phyloP scores from a whole-genome alignment of 2,797 vertebrate species.

The Arctocebus calabarensis region DNA sequence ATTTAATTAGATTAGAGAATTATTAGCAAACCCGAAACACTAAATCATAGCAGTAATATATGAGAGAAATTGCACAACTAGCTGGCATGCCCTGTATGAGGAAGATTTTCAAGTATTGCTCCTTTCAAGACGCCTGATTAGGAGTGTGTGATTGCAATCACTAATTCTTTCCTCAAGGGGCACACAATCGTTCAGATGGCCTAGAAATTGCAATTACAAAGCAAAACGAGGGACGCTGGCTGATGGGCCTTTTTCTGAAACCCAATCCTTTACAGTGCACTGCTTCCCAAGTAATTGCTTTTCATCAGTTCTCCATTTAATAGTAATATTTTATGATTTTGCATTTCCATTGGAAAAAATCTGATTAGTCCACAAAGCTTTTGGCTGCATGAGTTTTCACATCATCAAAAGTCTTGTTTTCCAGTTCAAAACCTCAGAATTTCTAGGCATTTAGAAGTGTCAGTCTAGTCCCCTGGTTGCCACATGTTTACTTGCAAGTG shows the following conservation, averaged over 20 bases:
- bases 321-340: slow-evolving; percentile 74
- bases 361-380: slow-evolving; percentile 59
- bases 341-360: slow-evolving; percentile 68
- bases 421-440: slow-evolving; percentile 15
- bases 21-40: slow-evolving; percentile 82
- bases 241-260: slow-evolving; percentile 73
- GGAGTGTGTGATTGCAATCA: slow-evolving; percentile 88
- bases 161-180: slow-evolving; percentile 87
- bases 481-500: background rate
- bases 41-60: slow-evolving; percentile 73
- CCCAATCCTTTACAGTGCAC: slow-evolving; percentile 79
- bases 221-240: slow-evolving; percentile 77
- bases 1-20: slow-evolving; percentile 81
- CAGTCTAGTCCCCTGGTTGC: background rate
- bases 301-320: slow-evolving; percentile 78
- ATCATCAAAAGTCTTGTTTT: slow-evolving; percentile 52
- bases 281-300: slow-evolving; percentile 72
- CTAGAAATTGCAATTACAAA: slow-evolving; percentile 86
- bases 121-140: slow-evolving; percentile 86
- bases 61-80: slow-evolving; percentile 63
- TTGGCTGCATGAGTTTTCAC: slow-evolving; percentile 41
- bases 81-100: slow-evolving; percentile 72
- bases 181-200: slow-evolving; percentile 83
- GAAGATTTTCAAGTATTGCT: slow-evolving; percentile 84
- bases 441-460: slow-evolving; percentile 3